Evolutionary conservation across 1,140 invertebrate species (phyloP).

Genomic region (Dendroctonus ponderosae): DNA sequence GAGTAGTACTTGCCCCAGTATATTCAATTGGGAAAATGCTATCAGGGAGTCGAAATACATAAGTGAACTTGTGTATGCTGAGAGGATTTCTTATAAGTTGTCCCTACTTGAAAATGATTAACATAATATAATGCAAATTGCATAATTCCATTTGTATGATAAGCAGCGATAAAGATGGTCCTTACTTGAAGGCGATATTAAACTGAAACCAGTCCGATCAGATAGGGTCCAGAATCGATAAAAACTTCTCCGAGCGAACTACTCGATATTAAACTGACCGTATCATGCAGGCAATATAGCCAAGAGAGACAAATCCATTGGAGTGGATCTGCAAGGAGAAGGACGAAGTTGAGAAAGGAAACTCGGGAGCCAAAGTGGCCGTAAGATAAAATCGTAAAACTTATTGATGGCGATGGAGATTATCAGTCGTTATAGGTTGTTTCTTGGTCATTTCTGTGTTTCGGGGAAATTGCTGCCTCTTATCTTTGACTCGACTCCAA

Average conservation of each 20-base stretch:
- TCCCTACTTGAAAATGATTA: no score
- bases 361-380: slow-evolving; percentile 39
- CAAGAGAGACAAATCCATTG: neutral
- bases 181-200: no score
- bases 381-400: slow-evolving; percentile 48
- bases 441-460: slow-evolving; percentile 48
- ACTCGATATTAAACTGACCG: slow-evolving; percentile 48
- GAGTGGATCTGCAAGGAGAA: neutral
- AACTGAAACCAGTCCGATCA: neutral
- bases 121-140: no score
- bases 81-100: no score
- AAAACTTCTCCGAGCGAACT: slow-evolving; percentile 36
- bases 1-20: no score
- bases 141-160: no score
- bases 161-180: no score
- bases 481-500: slow-evolving; percentile 37
- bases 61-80: no score
- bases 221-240: slow-evolving; percentile 36
- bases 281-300: slow-evolving; percentile 37
- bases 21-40: no score
- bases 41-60: no score
- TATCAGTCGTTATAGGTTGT: slow-evolving; percentile 49
- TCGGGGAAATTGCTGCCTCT: slow-evolving; percentile 45
- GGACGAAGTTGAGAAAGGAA: slow-evolving; percentile 11
- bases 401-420: slow-evolving; percentile 48